Evolutionary conservation across 2,113 vertebrate genomes (phyloP), one percentile per base, ranked within the genome.

Genomic region (Xenus cinereus): DNA sequence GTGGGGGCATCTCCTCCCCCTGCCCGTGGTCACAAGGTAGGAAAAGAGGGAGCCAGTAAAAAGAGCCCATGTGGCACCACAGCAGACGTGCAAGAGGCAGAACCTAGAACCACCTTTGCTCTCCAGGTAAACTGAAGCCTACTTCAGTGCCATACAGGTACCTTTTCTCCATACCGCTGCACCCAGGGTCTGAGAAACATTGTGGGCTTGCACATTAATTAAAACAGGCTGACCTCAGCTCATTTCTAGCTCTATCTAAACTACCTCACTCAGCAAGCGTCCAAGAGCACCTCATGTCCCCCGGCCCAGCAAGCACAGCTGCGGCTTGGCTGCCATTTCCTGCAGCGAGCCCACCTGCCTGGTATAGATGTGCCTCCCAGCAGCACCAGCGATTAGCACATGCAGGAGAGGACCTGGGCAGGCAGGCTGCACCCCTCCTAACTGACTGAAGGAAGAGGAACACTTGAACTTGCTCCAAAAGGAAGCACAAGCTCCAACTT

Each of bases 381-480:
- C 91, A 96, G 89, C 82, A 85, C 62, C 53, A 84, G 77, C 0
- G 0, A 67, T n/a, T 35, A 73, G 57, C 48, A 92, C 64, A 43
- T 0, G 6, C 46, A 63, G 74, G 20, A 88, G 59, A 82, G 68
- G 69, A 95, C 77, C 75, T 60, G 43, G 94, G 74, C 51, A 81
- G 87, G 91, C 56, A 92, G 60, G 39, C 95, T 94, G 89, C 66
- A 79, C 45, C 64, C n/a, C 73, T 89, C 62, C 69, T 87, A 84
- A 69, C 1, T 75, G 68, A 92, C 69, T 95, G 69, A 94, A 91
- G 91, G 93, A 95, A 89, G 26, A 81, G 20, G 32, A 92, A 59
- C 80, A 79, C 81, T 82, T 96, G 84, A 96, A 91, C 51, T 51
- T 72, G 60, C 48, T 91, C 95, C 93, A 97, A 87, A 91, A 91